Base-by-base conservation (phyloP, 2,797 vertebrate species). In the Acanthurus tractus region DNA sequence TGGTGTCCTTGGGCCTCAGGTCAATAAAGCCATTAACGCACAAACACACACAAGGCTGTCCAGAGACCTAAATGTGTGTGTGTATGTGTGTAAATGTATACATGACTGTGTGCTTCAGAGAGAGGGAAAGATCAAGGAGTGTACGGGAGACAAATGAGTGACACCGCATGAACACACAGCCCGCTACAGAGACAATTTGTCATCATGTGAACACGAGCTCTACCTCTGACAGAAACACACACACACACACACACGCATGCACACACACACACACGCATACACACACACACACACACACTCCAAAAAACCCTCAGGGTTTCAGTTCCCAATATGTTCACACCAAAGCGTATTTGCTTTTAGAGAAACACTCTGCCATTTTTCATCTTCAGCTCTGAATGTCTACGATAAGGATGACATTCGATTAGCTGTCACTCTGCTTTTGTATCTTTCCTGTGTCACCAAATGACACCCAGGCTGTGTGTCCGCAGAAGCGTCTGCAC, bases 11-110 rank as follows among this genome's bases (percentile, higher is more conserved):
- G 85, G 56, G 76, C 75, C 78, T 84, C 66, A 49, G 88, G 92
- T 89, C 89, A 88, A 89, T 88, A 85, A 85, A 91, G 63, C 73
- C 81, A 92, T 90, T 88, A 87, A 72, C 63, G 70, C 58, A 70
- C 65, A 58, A 25, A 25, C 54, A 42, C 56, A 15, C 23, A n/a
- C 73, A 59, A 68, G 48, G 74, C 75, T 63, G 68, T 56, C 69
- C 23, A 45, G 40, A 53, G n/a, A 68, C 48, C 56, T 63, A 58
- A 59, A 49, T 15, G 36, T 1, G 38, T 52, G 52, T 63, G 49
- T 22, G 45, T 36, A 61, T 64, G 38, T 22, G 29, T 56, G 56
- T 17, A 38, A 55, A 52, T 63, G 63, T 73, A 48, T 38, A 25
- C 25, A 25, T 25, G 25, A 25, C 63, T 66, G 54, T 57, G 67